phyloP scores from a whole-genome alignment of 2,888 invertebrate genomes.

The Synergus laeviventris region DNA sequence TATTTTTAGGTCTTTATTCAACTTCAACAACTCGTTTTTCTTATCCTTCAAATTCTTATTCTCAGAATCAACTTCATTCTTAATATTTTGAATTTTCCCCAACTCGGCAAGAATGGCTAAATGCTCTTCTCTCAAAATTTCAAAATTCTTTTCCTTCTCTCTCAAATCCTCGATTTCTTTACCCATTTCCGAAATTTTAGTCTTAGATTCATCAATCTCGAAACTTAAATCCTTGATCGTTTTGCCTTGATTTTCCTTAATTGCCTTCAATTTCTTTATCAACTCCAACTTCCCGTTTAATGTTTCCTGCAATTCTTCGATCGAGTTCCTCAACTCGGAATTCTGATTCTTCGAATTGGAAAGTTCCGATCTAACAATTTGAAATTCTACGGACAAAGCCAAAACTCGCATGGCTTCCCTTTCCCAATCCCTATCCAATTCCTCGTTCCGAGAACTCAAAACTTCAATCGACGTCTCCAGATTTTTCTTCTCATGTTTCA shows the following conservation, averaged over 20 bases:
- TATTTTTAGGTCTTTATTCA: slow-evolving; percentile 49
- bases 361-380: slow-evolving; percentile 7
- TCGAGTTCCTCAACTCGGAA: slow-evolving; percentile 54
- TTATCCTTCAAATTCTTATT: slow-evolving; percentile 62
- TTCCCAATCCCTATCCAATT: slow-evolving; percentile 46
- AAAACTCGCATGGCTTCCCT: slow-evolving; percentile 45
- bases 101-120: slow-evolving; percentile 30
- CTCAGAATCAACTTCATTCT: slow-evolving; percentile 55
- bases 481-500: slow-evolving; percentile 49
- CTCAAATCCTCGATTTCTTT: slow-evolving; percentile 52
- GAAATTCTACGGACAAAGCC: neutral
- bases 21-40: slow-evolving; percentile 58
- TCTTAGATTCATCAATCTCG: neutral
- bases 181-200: neutral
- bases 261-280: slow-evolving; percentile 76
- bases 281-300: slow-evolving; percentile 59
- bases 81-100: slow-evolving; percentile 48
- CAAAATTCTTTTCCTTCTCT: slow-evolving; percentile 29
- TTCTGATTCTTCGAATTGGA: slow-evolving; percentile 37
- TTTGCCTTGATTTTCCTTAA: slow-evolving; percentile 77
- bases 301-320: slow-evolving; percentile 64
- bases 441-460: slow-evolving; percentile 45
- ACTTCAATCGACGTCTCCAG: slow-evolving; percentile 40
- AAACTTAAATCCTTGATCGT: slow-evolving; percentile 76
- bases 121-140: neutral